Evolutionary conservation across 2,888 invertebrate genomes (phyloP).

Genomic region (Lymantria dispar): DNA sequence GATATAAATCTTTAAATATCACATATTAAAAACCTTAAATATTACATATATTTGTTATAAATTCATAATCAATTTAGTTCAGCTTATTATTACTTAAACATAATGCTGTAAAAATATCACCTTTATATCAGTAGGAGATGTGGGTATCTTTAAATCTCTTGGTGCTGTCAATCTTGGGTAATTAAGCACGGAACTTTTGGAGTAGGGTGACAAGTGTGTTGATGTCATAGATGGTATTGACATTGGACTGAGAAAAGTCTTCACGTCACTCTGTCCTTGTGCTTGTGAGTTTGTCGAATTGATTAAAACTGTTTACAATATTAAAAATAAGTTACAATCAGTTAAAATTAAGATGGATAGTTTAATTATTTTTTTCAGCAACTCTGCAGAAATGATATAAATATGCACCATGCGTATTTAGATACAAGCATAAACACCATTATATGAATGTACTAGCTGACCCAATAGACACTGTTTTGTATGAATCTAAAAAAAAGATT

Average conservation of each 20-base stretch:
- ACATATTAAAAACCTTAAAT: not conserved
- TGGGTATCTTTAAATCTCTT: constrained; percentile 67
- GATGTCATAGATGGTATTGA: constrained; percentile 62
- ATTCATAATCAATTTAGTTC: not conserved
- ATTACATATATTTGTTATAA: not conserved
- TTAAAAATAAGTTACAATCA: not conserved
- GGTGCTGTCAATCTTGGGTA: constrained; percentile 63
- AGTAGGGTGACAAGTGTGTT: constrained; percentile 52
- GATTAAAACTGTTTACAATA: not conserved
- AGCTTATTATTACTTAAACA: not conserved
- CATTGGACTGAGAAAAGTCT: constrained; percentile 61
- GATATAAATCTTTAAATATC: no score
- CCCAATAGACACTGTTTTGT: no score
- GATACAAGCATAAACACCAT: not conserved
- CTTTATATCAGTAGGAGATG: constrained; percentile 38
- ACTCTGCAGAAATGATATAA: no score
- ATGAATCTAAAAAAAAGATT: no score
- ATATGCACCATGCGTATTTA: not conserved
- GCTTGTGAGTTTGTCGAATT: constrained; percentile 31
- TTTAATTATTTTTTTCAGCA: no score
- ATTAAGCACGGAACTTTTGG: constrained; percentile 43
- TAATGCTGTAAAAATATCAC: constrained; percentile 42
- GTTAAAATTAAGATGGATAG: not conserved
- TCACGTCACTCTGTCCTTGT: constrained; percentile 40
- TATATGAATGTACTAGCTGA: not conserved